Evolutionary conservation across 2,113 vertebrate species (phyloP).

Genomic region (Mastomys coucha): DNA sequence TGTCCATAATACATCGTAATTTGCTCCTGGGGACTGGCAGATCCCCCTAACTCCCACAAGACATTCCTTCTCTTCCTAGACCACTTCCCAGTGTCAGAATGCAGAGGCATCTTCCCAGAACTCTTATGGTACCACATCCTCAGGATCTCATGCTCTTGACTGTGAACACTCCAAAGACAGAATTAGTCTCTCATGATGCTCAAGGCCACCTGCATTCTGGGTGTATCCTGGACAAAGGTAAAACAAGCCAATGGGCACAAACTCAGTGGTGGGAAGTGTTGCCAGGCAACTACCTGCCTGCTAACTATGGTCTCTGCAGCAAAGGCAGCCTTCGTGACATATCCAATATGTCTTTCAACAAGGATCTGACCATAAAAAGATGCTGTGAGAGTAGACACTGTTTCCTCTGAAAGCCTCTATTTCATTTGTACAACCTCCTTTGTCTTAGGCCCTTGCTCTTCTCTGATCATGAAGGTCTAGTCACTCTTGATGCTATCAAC

Average conservation of each 20-base stretch:
- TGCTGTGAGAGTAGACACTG: background rate
- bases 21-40: background rate
- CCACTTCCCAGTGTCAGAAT: background rate
- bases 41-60: background rate
- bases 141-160: background rate
- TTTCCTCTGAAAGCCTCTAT: background rate
- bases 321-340: background rate
- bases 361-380: background rate
- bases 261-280: background rate
- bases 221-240: background rate
- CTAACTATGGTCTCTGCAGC: background rate
- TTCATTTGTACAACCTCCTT: background rate
- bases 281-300: background rate
- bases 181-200: background rate
- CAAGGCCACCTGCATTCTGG: background rate
- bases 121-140: background rate
- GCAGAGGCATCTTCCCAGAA: background rate
- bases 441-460: background rate
- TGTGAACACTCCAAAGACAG: background rate
- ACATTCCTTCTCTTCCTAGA: background rate
- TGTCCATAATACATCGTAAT: fast-evolving
- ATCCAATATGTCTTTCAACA: background rate
- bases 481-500: background rate
- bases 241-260: background rate
- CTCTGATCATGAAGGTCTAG: background rate